Conservation (phyloP, 2,797 vertebrate species). For the Alauda arvensis region DNA sequence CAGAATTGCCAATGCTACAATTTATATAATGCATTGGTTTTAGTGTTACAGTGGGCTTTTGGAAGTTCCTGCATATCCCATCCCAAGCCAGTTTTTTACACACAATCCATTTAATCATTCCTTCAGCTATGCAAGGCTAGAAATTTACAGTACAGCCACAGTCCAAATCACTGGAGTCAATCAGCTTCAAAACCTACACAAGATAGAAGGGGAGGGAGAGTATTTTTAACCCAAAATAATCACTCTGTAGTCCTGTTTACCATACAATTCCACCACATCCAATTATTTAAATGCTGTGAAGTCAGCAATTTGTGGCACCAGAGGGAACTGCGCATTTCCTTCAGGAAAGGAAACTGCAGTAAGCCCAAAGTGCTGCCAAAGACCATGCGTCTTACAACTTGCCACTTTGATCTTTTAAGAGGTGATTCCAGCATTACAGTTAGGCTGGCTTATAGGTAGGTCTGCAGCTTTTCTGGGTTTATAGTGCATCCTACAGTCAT, state of each 20-base stretch:
- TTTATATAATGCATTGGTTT: not conserved
- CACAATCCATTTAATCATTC: not conserved
- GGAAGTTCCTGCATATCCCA: not conserved
- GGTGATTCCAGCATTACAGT: not conserved
- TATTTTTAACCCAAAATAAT: conserved; percentile 10
- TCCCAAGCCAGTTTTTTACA: not conserved
- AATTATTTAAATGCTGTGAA: not conserved
- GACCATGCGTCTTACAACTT: not conserved
- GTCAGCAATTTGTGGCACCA: not conserved
- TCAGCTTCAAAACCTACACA: not conserved
- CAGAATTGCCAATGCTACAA: not conserved
- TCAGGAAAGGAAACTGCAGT: not conserved
- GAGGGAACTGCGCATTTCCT: conserved; percentile 5
- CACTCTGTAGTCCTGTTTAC: not conserved
- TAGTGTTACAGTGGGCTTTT: not conserved
- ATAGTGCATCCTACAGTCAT: not conserved
- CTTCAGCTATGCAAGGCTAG: not conserved
- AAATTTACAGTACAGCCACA: not conserved
- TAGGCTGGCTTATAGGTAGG: not conserved
- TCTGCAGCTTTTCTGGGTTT: not conserved
- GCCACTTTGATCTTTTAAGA: not conserved
- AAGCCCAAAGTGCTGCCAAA: not conserved
- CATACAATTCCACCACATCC: not conserved
- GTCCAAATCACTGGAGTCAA: not conserved
- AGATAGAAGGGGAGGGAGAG: not conserved